Percentiles rank a stretch among this genome's conserved stretches.
Conservation (phyloP, 2,888 invertebrate genomes). For the Oligia strigilis region DNA sequence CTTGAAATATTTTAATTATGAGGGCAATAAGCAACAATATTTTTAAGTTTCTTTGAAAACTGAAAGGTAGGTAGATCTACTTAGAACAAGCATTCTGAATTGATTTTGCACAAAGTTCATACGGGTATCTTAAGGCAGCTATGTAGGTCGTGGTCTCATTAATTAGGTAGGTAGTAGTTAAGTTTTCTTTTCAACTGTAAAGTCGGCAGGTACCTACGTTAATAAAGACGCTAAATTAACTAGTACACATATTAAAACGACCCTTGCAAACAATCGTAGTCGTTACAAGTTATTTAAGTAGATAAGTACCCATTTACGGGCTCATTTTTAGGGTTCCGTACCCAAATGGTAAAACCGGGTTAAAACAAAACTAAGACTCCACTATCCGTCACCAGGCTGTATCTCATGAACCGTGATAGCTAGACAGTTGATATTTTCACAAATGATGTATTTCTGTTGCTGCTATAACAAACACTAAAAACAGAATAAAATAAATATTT, state of each 20-base stretch:
- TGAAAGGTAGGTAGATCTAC: neutral
- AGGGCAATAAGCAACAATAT: neutral
- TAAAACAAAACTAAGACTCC: too few species aligned
- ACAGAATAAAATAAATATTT: too few species aligned
- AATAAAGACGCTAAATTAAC: neutral
- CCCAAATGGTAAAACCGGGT: too few species aligned
- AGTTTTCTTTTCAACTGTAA: neutral
- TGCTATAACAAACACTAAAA: too few species aligned
- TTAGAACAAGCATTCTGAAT: neutral
- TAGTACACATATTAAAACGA: neutral
- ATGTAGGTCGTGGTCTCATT: neutral
- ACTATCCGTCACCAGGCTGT: too few species aligned
- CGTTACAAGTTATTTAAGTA: neutral
- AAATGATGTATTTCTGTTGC: too few species aligned
- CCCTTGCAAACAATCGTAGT: neutral
- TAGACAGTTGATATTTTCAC: too few species aligned
- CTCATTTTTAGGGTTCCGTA: neutral
- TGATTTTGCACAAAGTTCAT: neutral
- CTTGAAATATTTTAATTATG: neutral
- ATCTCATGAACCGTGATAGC: too few species aligned
- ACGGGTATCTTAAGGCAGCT: neutral
- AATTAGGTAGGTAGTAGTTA: neutral
- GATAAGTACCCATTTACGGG: neutral
- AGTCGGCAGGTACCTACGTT: neutral
- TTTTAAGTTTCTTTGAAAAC: neutral